Base-by-base conservation (phyloP, 2,113 vertebrate species). In the Microtus pennsylvanicus region DNA sequence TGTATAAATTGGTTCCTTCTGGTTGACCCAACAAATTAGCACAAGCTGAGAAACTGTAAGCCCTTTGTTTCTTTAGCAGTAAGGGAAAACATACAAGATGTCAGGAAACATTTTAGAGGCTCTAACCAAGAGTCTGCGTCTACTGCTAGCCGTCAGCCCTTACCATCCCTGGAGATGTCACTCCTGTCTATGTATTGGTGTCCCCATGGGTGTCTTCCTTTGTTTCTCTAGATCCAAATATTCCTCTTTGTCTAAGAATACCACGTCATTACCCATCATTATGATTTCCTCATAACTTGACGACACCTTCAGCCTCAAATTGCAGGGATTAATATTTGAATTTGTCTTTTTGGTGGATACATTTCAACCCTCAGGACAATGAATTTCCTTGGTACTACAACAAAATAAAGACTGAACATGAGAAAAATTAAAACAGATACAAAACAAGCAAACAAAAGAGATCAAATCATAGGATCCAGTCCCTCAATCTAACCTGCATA, bases 331-430 rank as follows among this genome's bases (percentile, higher is more conserved):
- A 86, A 28, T 16, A 81, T 30, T 88, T 76, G 42, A 74, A 80
- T 22, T 85, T 91, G 58, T 28, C 55, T 80, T 95, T 89, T 70
- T 16, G 26, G 7, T 67, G 22, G 38, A 65, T 22, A 72, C 74
- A 81, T 26, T 21, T 65, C 5, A 83, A 81, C 17, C 4, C 61
- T 17, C 11, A 91, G 19, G 30, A 50, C 50, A 81, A 82, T 0
- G 21, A 45, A 45, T 91, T 90, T n/a, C 8, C n/a, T 85, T 91
- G 26, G 55, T 7, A 67, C 26, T 38, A 45, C 30, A 81, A 91
- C 3, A 91, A 95, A 95, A 81, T 89, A 45, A 88, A 87, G 21
- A 30, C n/a, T 69, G 47, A 91, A 47, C 28, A n/a, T 77, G 52
- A 87, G 12, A 94, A 14, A n/a, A 91, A 0, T 50, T 78, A 45